phyloP scores from a whole-genome alignment of 2,888 invertebrate genomes.

The Conomelus anceps region DNA sequence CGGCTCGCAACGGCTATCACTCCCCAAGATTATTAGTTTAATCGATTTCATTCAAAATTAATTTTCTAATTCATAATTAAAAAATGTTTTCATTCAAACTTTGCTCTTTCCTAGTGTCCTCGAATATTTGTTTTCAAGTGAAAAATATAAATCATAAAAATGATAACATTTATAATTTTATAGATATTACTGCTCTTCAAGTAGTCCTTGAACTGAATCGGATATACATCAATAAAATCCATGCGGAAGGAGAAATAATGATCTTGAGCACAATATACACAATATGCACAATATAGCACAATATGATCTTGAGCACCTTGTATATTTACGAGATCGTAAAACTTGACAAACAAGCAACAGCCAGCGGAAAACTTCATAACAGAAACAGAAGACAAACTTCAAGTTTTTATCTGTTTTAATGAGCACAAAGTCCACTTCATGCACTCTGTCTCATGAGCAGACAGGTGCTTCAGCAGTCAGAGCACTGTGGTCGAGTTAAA shows the following conservation, averaged over 20 bases:
- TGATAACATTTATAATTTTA: too few species aligned
- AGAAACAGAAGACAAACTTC: background rate
- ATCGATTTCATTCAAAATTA: too few species aligned
- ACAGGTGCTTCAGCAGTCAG: background rate
- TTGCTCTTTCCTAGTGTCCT: too few species aligned
- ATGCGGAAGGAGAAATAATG: background rate
- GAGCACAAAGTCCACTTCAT: background rate
- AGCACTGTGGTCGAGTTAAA: background rate
- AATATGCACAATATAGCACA: too few species aligned
- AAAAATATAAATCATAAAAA: too few species aligned
- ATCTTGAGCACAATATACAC: background rate
- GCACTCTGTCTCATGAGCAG: background rate
- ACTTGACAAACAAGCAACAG: background rate
- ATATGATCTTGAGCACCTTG: background rate
- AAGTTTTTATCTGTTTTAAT: background rate
- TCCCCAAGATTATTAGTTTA: too few species aligned
- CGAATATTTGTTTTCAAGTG: too few species aligned
- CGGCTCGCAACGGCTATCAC: too few species aligned
- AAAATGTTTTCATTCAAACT: too few species aligned
- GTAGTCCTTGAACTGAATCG: too few species aligned
- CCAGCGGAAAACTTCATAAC: background rate
- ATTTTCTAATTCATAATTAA: too few species aligned
- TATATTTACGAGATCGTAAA: background rate
- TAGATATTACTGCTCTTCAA: too few species aligned
- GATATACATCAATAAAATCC: background rate